phyloP scores from a whole-genome alignment of 30 jellyfish, hydroid and myxozoan species.

The Chironex yamaguchii region DNA sequence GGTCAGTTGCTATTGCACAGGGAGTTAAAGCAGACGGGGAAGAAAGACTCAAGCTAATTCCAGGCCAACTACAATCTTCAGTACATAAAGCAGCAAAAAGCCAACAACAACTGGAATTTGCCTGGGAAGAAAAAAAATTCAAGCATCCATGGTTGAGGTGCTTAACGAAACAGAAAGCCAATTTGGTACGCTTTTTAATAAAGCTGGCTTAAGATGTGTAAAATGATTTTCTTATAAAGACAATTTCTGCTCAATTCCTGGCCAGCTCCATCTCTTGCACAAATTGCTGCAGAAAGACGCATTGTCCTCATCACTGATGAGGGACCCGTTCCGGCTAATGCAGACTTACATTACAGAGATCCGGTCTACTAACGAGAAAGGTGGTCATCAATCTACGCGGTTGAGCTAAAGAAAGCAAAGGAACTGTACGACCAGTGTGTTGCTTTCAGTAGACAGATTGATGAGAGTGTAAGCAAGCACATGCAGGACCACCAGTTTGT shows the following conservation, averaged over 20 bases:
- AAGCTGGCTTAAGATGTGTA: slow-evolving; percentile 2
- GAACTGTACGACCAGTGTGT: background rate
- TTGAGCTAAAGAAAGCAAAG: background rate
- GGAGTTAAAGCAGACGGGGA: slow-evolving; percentile 52
- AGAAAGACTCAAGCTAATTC: slow-evolving; percentile 21
- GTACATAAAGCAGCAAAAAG: slow-evolving; percentile 6
- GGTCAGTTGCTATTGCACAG: slow-evolving; percentile 52
- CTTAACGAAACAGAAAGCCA: slow-evolving; percentile 13
- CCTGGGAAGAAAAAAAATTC: slow-evolving; percentile 27
- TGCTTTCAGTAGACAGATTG: background rate
- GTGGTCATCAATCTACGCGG: background rate
- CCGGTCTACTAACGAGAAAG: background rate
- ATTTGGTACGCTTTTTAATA: background rate
- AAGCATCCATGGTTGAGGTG: slow-evolving; percentile 36
- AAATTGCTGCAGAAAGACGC: slow-evolving; percentile 28
- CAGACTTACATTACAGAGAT: background rate
- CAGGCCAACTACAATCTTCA: slow-evolving; percentile 30
- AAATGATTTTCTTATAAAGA: slow-evolving; percentile 18
- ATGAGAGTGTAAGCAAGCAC: background rate
- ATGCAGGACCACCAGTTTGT: slow-evolving; percentile 42
- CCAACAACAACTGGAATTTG: slow-evolving; percentile 46
- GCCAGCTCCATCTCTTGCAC: slow-evolving; percentile 40
- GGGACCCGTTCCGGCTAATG: slow-evolving; percentile 10
- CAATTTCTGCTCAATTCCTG: slow-evolving; percentile 37
- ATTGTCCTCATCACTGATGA: background rate